A percentile compares a stretch with the other conserved stretches of the same genome.
Conservation (phyloP, 2,797 vertebrate species). For the Enteromius paludinosus region DNA sequence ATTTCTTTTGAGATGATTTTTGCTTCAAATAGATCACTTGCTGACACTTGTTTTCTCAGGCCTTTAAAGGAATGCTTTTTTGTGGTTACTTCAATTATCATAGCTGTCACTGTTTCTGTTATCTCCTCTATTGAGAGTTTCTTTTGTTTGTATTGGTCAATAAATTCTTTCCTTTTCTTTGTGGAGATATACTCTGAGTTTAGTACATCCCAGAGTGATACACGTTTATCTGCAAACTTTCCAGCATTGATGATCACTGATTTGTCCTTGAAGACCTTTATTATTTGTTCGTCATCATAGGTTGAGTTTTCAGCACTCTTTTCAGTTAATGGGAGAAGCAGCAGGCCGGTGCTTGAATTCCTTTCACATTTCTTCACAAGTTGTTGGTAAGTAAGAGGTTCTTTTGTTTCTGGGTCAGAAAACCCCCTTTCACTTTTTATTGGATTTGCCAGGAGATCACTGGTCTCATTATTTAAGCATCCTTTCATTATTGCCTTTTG, state of each 20-base stretch:
- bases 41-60: conserved; percentile 78
- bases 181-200: conserved; percentile 85
- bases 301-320: conserved; percentile 54
- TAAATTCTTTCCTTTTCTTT: conserved; percentile 78
- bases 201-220: conserved; percentile 86
- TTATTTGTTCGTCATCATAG: conserved; percentile 75
- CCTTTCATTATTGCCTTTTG: conserved; percentile 81
- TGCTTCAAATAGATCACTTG: conserved; percentile 86
- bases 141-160: conserved; percentile 77
- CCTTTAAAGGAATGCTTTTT: conserved; percentile 77
- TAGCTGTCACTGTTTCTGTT: conserved; percentile 76
- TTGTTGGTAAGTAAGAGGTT: conserved; percentile 84
- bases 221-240: conserved; percentile 73
- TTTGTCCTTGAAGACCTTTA: conserved; percentile 70
- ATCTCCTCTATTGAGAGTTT: conserved; percentile 75
- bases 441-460: conserved; percentile 72
- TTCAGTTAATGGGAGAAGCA: conserved; percentile 73
- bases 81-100: conserved; percentile 77
- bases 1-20: conserved; percentile 88
- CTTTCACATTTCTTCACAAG: conserved; percentile 81
- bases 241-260: conserved; percentile 73
- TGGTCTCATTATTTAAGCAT: conserved; percentile 80
- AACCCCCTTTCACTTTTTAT: conserved; percentile 81
- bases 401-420: conserved; percentile 87
- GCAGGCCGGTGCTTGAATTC: conserved; percentile 71